Percentiles rank a stretch among this genome's conserved stretches.
phyloP scores from a whole-genome alignment of 2,888 invertebrate species.

The Brenthis ino region DNA sequence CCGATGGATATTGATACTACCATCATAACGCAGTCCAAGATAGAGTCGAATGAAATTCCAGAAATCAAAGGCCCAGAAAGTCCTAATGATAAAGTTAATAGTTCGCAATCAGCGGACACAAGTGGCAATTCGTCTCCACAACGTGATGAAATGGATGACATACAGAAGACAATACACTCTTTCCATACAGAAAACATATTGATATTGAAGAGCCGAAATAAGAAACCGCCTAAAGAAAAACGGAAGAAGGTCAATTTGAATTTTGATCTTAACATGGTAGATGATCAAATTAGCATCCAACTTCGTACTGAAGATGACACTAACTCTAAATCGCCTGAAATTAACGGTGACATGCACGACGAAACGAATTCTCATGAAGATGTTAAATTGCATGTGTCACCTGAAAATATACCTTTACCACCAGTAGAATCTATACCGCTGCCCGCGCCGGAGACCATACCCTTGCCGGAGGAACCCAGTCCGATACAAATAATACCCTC shows the following conservation, averaged over 20 bases:
- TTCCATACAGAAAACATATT: conserved; percentile 85
- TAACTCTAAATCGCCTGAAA: conserved; percentile 52
- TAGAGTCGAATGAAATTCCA: conserved; percentile 53
- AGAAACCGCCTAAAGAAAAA: conserved; percentile 79
- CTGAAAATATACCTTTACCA: conserved; percentile 69
- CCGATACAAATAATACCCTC: conserved; percentile 60
- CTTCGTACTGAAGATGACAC: conserved; percentile 66
- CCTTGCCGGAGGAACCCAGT: conserved; percentile 65
- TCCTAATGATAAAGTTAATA: conserved; percentile 65
- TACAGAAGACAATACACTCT: conserved; percentile 83
- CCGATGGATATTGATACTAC: conserved; percentile 77
- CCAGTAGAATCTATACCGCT: conserved; percentile 74
- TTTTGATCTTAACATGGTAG: conserved; percentile 79
- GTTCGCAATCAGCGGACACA: conserved; percentile 73
- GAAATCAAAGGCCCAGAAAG: conserved; percentile 49
- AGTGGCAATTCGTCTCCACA: conserved; percentile 78
- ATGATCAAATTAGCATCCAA: conserved; percentile 78
- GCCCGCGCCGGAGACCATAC: conserved; percentile 69
- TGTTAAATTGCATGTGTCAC: conserved; percentile 60
- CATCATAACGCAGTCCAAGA: conserved; percentile 63
- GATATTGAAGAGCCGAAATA: conserved; percentile 83
- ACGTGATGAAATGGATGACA: conserved; percentile 83
- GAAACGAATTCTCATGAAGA: conserved; percentile 59
- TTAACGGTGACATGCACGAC: conserved; percentile 69
- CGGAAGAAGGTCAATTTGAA: conserved; percentile 80